These are phyloP conservation scores for Chamaea fasciata DNA, from an alignment of 2,113 vertebrate genomes.

Conservation along the genomic window DNA sequence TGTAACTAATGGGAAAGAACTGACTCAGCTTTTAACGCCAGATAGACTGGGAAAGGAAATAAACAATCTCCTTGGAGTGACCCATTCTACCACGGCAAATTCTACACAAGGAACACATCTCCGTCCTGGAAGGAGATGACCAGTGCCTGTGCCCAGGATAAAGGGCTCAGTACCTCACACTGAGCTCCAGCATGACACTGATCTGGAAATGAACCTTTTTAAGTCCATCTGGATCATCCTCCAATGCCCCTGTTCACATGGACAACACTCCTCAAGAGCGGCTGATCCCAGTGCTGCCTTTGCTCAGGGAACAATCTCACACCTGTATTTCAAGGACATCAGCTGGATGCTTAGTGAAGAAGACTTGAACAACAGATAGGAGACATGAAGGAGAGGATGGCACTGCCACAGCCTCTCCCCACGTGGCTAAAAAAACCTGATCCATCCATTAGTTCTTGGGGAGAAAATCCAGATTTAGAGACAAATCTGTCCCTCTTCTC, in stretches of 20 bases:
- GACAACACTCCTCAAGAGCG: rapidly evolving
- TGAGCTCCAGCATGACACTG: not conserved
- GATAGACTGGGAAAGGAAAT: not conserved
- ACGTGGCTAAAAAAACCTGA: rapidly evolving
- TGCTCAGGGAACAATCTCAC: not conserved
- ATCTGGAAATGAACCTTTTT: not conserved
- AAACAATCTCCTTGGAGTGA: not conserved
- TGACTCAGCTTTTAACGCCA: not conserved
- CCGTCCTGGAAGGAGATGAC: not conserved
- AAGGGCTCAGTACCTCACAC: not conserved
- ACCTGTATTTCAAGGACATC: not conserved
- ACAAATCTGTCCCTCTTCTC: not conserved
- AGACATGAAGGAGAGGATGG: not conserved
- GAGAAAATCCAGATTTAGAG: not conserved
- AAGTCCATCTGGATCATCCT: not conserved
- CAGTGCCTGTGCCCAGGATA: not conserved
- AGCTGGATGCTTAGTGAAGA: not conserved
- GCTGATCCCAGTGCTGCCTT: rapidly evolving
- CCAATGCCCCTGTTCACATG: not conserved
- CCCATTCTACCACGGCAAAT: not conserved
- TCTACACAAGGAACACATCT: not conserved
- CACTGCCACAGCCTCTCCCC: not conserved
- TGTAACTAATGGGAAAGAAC: not conserved
- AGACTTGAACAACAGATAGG: rapidly evolving
- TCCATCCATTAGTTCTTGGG: not conserved